Percentiles rank a stretch among this genome's conserved stretches.
These are phyloP conservation scores for Tinea trinotella DNA, from an alignment of 2,888 invertebrate genomes.

Conservation along the genomic window DNA sequence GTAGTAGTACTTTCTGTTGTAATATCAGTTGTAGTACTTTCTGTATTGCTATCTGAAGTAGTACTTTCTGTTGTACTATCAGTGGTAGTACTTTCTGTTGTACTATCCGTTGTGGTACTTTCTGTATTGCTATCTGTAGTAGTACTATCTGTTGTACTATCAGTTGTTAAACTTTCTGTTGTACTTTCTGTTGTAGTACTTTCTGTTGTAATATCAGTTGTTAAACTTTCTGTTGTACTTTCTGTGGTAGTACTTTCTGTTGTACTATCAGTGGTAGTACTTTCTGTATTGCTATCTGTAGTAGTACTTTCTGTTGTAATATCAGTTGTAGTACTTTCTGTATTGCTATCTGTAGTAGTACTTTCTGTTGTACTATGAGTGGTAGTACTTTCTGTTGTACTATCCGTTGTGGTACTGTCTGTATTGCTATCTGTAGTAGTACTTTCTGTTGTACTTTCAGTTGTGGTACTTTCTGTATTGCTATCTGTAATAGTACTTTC, in stretches of 20 bases:
- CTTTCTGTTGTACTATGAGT: not conserved
- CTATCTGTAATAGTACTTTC: not conserved
- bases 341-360: slow-evolving; percentile 1
- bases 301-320: slow-evolving; percentile 15
- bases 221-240: slow-evolving; percentile 2
- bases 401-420: not conserved
- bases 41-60: not conserved
- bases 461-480: not conserved
- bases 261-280: not conserved
- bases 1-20: slow-evolving; percentile 19
- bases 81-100: not conserved
- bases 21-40: not conserved
- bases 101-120: not conserved
- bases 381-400: not conserved
- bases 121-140: slow-evolving; percentile 1
- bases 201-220: slow-evolving; percentile 1
- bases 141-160: not conserved
- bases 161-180: no score
- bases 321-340: slow-evolving; percentile 13
- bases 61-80: slow-evolving; percentile 3
- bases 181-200: not conserved
- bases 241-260: slow-evolving; percentile 17
- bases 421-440: no score
- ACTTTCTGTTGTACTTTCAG: not conserved
- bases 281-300: slow-evolving; percentile 12